A percentile compares a stretch with the other conserved stretches of the same genome.
Conservation (phyloP, 2,888 invertebrate species). For the Sinohyriopsis cumingii region DNA sequence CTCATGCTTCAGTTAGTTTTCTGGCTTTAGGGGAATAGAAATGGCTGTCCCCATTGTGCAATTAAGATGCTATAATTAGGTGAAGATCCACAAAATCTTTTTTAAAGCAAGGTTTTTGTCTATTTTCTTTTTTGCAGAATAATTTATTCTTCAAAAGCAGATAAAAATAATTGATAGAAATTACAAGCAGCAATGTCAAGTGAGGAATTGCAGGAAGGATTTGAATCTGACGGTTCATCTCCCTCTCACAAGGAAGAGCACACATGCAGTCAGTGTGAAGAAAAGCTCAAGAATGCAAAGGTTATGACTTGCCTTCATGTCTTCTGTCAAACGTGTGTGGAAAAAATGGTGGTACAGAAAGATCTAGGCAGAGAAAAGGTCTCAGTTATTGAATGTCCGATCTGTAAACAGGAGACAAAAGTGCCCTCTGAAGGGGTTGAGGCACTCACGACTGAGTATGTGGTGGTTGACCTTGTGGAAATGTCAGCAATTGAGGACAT, state of each 20-base stretch:
- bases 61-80: too few relatives aligned
- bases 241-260: conserved; percentile 46
- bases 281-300: conserved; percentile 85
- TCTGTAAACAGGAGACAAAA: conserved; percentile 39
- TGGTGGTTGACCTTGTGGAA: conserved; percentile 78
- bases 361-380: conserved; percentile 24
- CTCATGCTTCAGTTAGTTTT: too few relatives aligned
- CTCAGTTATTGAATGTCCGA: conserved; percentile 40
- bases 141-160: too few relatives aligned
- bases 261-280: conserved; percentile 63
- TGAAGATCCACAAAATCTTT: too few relatives aligned
- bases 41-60: too few relatives aligned
- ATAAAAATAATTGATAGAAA: too few relatives aligned
- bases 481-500: conserved; percentile 79
- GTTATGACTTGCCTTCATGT: conserved; percentile 95
- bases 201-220: neutral
- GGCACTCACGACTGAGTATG: conserved; percentile 88
- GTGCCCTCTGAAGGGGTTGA: conserved; percentile 74
- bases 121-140: too few relatives aligned
- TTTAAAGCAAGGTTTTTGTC: too few relatives aligned
- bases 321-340: conserved; percentile 93
- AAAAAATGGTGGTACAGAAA: conserved; percentile 78
- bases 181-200: too few relatives aligned
- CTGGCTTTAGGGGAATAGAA: too few relatives aligned
- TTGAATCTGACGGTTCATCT: conserved; percentile 43